Percentiles rank a stretch among this genome's conserved stretches.
Evolutionary conservation across 2,797 vertebrate genomes (phyloP).

Genomic region (Catostomus latipinnis): DNA sequence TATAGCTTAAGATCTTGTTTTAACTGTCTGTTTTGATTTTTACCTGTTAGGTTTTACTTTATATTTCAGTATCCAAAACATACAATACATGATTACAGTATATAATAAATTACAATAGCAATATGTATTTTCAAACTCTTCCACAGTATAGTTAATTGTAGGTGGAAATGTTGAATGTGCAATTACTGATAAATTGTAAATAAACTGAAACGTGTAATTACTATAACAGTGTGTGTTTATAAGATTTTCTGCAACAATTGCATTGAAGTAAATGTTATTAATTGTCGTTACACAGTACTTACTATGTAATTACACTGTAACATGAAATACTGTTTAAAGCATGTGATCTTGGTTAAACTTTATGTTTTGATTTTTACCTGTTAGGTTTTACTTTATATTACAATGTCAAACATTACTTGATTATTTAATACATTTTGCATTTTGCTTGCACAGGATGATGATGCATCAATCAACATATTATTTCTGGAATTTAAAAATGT

Average conservation of each 20-base stretch:
- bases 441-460: too few relatives aligned
- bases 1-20: neutral
- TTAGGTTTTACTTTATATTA: neutral
- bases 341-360: neutral
- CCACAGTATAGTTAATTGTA: neutral
- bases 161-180: too few relatives aligned
- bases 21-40: neutral
- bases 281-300: too few relatives aligned
- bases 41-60: neutral
- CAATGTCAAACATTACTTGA: neutral
- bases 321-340: neutral
- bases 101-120: neutral
- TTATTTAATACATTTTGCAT: neutral
- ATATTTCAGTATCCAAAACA: neutral
- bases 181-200: too few relatives aligned
- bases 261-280: too few relatives aligned
- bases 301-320: too few relatives aligned
- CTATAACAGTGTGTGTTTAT: too few relatives aligned
- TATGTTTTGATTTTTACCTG: conserved; percentile 2
- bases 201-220: too few relatives aligned
- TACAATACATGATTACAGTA: neutral
- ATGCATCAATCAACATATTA: too few relatives aligned
- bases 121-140: neutral
- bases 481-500: neutral
- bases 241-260: too few relatives aligned